phyloP scores from a whole-genome alignment of 2,113 vertebrate species.

The Sclerurus mexicanus region DNA sequence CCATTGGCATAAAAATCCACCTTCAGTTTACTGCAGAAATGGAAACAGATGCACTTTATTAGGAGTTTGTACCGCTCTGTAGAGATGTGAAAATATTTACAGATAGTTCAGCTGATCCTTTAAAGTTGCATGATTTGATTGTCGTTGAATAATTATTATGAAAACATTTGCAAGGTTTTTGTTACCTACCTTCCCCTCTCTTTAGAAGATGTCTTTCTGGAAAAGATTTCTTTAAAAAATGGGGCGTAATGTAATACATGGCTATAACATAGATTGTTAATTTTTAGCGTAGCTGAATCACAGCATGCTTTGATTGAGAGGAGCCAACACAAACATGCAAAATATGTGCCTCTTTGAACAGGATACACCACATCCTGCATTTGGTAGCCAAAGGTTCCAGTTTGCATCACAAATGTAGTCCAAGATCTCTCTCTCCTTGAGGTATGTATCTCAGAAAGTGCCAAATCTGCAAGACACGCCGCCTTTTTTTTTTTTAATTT shows the following conservation, averaged over 20 bases:
- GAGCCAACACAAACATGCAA: slow-evolving; percentile 74
- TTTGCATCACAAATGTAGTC: slow-evolving; percentile 69
- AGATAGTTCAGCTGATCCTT: slow-evolving; percentile 45
- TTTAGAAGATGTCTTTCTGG: slow-evolving; percentile 45
- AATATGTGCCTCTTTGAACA: slow-evolving; percentile 74
- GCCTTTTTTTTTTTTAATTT: not conserved
- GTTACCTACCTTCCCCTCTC: slow-evolving; percentile 30
- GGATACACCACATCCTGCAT: slow-evolving; percentile 77
- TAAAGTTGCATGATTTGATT: slow-evolving; percentile 41
- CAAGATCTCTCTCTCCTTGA: slow-evolving; percentile 51
- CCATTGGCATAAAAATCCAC: not conserved
- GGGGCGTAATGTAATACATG: slow-evolving; percentile 50
- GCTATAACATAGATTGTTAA: slow-evolving; percentile 68
- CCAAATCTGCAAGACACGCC: slow-evolving; percentile 15
- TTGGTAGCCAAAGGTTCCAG: slow-evolving; percentile 67
- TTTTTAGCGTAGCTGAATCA: slow-evolving; percentile 69
- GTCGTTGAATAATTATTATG: not conserved
- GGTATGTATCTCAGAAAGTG: slow-evolving; percentile 48
- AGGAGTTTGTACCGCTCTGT: not conserved
- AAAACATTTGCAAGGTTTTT: slow-evolving; percentile 29
- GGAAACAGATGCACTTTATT: slow-evolving; percentile 19
- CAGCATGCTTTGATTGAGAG: slow-evolving; percentile 68
- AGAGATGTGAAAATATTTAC: slow-evolving; percentile 58
- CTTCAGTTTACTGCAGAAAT: not conserved
- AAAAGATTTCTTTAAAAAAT: not conserved